These are phyloP conservation scores for Himantopus leucocephalus DNA, from an alignment of 2,113 vertebrate genomes.

Conservation along the genomic window DNA sequence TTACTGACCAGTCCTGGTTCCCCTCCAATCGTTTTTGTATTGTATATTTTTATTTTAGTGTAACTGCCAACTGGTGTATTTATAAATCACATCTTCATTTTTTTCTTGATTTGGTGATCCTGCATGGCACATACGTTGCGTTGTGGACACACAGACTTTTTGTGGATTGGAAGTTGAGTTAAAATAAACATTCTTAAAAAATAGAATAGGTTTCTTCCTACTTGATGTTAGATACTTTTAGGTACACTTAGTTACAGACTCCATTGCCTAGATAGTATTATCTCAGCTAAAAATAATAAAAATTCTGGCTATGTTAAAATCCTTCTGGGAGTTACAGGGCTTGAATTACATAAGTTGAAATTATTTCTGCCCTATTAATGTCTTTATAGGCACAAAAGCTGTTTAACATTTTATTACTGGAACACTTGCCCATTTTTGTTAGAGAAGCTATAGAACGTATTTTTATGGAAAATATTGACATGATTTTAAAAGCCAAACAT, in stretches of 20 bases:
- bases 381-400: constrained; percentile 19
- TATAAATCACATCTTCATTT: not conserved
- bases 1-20: not conserved
- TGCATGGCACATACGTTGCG: not conserved
- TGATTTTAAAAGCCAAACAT: constrained; percentile 32
- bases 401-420: not conserved
- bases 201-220: not conserved
- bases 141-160: not conserved
- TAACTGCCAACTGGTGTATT: not conserved
- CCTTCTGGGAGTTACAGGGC: not conserved
- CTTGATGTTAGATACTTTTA: not conserved
- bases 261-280: not conserved
- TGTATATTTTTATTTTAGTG: not conserved
- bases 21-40: not conserved
- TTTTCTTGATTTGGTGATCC: not conserved
- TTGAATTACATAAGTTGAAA: constrained; percentile 25
- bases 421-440: not conserved
- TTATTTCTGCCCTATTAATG: constrained; percentile 2
- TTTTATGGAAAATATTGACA: constrained; percentile 26
- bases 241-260: not conserved
- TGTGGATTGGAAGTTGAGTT: not conserved
- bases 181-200: not conserved
- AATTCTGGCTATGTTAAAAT: not conserved
- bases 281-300: constrained; percentile 31
- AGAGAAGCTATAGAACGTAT: not conserved